Conservation (phyloP, 2,797 vertebrate species). For the Mus minutoides region DNA sequence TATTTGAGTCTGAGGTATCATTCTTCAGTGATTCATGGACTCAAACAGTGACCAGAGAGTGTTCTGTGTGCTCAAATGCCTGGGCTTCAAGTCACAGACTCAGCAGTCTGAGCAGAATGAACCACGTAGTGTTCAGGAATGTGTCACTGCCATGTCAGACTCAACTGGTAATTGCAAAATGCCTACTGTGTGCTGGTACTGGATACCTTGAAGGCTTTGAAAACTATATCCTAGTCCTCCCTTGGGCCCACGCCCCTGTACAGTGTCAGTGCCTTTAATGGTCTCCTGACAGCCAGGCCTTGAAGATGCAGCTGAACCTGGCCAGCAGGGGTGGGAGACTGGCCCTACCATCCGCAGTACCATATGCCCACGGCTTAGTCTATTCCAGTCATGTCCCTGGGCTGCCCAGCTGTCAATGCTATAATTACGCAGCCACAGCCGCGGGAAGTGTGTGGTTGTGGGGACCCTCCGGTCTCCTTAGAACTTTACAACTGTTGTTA, state of each 20-base stretch:
- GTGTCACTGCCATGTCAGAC: not conserved
- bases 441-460: conserved; percentile 83
- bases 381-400: conserved; percentile 87
- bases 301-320: conserved; percentile 5
- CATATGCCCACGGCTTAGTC: conserved; percentile 84
- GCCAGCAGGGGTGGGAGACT: not conserved
- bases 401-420: conserved; percentile 86
- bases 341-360: conserved; percentile 79
- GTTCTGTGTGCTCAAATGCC: not conserved
- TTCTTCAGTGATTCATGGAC: not conserved
- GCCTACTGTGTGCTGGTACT: not conserved
- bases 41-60: not conserved
- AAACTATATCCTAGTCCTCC: not conserved
- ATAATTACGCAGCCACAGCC: conserved; percentile 85
- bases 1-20: not conserved
- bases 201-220: not conserved
- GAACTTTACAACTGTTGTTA: conserved; percentile 89
- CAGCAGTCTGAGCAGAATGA: not conserved
- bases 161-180: fast-evolving
- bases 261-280: not conserved
- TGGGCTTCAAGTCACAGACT: too few species aligned
- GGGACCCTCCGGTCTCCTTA: conserved; percentile 87
- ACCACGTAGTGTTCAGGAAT: not conserved
- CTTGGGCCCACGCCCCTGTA: not conserved
- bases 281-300: not conserved